These are phyloP conservation scores for Macrosoma leucophasiata DNA, from an alignment of 2,888 invertebrate species.

Conservation along the genomic window DNA sequence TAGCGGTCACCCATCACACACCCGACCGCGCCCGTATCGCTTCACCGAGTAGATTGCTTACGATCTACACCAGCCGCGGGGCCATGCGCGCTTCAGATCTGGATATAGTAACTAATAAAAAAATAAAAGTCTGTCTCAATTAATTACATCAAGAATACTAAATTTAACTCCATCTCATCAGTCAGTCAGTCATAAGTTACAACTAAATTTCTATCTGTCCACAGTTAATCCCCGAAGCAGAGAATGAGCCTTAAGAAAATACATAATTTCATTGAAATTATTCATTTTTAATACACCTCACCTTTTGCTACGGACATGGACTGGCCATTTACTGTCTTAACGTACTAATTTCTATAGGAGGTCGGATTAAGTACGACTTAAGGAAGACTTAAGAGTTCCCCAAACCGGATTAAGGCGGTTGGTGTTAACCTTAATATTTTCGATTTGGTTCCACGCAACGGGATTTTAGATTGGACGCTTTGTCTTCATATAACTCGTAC, in stretches of 20 bases:
- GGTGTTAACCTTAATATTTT: conserved; percentile 32
- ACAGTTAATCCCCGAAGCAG: conserved; percentile 1
- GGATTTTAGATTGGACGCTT: too few relatives aligned
- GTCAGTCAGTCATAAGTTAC: neutral
- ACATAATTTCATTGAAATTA: conserved; percentile 2
- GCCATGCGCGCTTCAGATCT: too few relatives aligned
- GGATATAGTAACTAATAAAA: too few relatives aligned
- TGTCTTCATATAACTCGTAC: too few relatives aligned
- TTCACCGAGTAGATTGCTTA: too few relatives aligned
- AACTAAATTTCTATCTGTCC: neutral
- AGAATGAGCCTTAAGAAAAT: conserved; percentile 1
- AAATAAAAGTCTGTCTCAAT: too few relatives aligned
- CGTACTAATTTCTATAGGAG: conserved; percentile 40
- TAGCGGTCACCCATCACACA: too few relatives aligned
- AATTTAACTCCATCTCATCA: too few relatives aligned
- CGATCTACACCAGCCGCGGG: too few relatives aligned
- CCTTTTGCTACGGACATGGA: conserved; percentile 17
- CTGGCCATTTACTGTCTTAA: conserved; percentile 34
- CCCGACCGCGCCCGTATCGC: too few relatives aligned
- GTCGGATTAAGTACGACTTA: conserved; percentile 37
- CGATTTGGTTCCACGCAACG: too few relatives aligned
- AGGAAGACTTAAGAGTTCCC: conserved; percentile 41
- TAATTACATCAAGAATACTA: too few relatives aligned
- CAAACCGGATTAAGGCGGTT: conserved; percentile 39
- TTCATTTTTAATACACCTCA: conserved; percentile 2